Conservation (phyloP, 2,113 vertebrate genomes). For the Phalacrocorax pelagicus region DNA sequence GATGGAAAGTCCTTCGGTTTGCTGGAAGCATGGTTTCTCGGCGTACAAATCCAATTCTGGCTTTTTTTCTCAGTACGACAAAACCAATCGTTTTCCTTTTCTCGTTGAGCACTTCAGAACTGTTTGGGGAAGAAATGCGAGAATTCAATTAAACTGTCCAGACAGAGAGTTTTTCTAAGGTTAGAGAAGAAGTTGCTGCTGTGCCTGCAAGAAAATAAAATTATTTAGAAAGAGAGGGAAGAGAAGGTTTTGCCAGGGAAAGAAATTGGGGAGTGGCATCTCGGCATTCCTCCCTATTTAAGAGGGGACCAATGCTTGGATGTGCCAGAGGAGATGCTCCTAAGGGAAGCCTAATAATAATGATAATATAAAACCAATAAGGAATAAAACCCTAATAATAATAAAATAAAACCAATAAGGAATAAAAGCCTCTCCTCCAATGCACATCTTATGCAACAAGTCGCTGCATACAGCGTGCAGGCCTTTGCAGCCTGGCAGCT, state of each 20-base stretch:
- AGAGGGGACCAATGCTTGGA: background rate
- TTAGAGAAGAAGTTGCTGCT: background rate
- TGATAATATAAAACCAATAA: background rate
- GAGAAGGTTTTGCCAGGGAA: background rate
- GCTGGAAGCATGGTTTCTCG: background rate
- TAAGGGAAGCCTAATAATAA: background rate
- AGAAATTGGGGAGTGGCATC: background rate
- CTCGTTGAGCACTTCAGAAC: background rate
- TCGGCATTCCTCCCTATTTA: background rate
- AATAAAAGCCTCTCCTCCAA: background rate
- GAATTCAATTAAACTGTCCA: background rate
- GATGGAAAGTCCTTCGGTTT: background rate
- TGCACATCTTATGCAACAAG: rapidly evolving
- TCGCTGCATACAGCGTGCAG: rapidly evolving
- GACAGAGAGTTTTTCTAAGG: background rate
- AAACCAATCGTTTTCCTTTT: background rate
- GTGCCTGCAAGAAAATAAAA: background rate
- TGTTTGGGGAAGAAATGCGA: background rate
- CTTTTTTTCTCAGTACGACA: background rate
- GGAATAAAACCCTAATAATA: background rate
- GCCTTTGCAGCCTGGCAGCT: background rate
- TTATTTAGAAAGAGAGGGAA: background rate
- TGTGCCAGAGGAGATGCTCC: background rate
- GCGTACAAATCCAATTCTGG: background rate
- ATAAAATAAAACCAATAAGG: background rate